Percentiles rank a stretch among this genome's conserved stretches.
Conservation (phyloP, 2,797 vertebrate genomes). For the Anguilla anguilla region DNA sequence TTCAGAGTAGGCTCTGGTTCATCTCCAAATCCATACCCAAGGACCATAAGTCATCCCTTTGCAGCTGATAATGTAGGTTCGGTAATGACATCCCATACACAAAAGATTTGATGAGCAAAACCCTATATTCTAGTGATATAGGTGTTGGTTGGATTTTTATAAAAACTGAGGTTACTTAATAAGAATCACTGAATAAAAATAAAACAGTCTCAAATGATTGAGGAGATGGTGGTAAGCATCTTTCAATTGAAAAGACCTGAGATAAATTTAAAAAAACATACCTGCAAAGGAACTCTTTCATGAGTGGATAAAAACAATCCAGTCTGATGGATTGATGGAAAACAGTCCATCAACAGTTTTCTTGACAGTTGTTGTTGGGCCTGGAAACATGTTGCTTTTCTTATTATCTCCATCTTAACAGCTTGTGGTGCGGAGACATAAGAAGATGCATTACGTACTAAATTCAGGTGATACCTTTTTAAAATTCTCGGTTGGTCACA, state of each 20-base stretch:
- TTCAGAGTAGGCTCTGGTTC: neutral
- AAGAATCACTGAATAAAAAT: neutral
- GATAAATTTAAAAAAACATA: neutral
- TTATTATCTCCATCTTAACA: neutral
- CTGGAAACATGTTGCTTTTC: neutral
- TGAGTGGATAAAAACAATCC: neutral
- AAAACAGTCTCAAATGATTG: neutral
- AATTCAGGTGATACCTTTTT: neutral
- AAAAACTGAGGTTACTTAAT: neutral
- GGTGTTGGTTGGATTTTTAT: neutral
- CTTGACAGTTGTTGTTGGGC: constrained; percentile 2
- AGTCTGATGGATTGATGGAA: too few relatives aligned
- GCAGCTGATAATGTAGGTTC: neutral
- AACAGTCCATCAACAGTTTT: neutral
- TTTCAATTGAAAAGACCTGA: neutral
- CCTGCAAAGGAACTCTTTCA: neutral
- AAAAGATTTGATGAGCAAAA: neutral
- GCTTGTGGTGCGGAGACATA: neutral
- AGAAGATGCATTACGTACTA: neutral
- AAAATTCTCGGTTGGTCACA: constrained; percentile 10
- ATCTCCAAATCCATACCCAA: neutral
- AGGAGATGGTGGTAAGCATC: neutral
- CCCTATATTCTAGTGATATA: neutral
- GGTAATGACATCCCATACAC: neutral
- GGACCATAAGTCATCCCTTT: neutral